A percentile compares a stretch with the other conserved stretches of the same genome.
phyloP scores from a whole-genome alignment of 2,113 vertebrate genomes.

The Ursus arctos region DNA sequence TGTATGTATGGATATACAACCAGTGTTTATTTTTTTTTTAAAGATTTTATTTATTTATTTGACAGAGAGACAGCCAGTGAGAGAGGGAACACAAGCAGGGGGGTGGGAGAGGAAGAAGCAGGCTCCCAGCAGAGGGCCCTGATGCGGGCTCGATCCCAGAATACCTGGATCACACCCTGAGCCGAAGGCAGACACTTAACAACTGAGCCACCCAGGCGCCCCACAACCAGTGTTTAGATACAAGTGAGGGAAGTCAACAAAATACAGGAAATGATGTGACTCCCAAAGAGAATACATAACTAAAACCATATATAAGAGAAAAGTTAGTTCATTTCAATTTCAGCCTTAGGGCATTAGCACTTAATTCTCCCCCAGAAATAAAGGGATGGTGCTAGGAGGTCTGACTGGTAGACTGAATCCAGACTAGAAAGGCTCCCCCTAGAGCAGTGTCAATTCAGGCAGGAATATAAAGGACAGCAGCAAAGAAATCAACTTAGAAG shows the following conservation, averaged over 20 bases:
- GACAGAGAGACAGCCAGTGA: no score
- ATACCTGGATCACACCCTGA: no score
- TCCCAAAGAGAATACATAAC: conserved; percentile 22
- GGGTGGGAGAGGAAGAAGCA: no score
- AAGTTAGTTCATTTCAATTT: background rate
- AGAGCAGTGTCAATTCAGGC: background rate
- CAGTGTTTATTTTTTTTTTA: background rate
- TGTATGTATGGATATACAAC: background rate
- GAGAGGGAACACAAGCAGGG: no score
- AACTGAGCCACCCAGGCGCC: no score
- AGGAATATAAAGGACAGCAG: background rate
- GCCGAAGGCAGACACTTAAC: no score
- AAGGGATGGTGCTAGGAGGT: background rate
- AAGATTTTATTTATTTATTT: no score
- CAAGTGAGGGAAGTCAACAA: conserved; percentile 44
- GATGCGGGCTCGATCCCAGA: no score
- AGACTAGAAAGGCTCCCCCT: background rate
- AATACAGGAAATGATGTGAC: conserved; percentile 25
- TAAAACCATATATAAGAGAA: background rate
- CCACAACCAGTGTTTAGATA: background rate
- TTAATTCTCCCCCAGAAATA: conserved; percentile 4
- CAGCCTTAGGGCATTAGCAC: background rate
- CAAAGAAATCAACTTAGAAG: conserved; percentile 40
- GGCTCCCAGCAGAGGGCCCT: no score
- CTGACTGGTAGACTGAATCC: background rate